These are phyloP conservation scores for Gallinago jamesoni DNA, from an alignment of 2,113 vertebrate species.

Conservation along the genomic window DNA sequence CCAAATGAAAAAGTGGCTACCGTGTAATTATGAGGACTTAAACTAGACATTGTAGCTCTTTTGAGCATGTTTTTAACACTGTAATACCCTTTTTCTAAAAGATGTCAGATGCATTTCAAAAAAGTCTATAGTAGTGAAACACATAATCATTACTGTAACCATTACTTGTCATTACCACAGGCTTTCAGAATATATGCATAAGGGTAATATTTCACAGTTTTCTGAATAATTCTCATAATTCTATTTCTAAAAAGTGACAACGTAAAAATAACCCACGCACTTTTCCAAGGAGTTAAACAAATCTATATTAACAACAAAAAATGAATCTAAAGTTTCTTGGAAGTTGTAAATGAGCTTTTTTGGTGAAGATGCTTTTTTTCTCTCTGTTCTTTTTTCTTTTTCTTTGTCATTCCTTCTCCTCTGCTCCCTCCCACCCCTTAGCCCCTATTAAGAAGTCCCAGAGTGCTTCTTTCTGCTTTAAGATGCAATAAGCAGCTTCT, in stretches of 20 bases:
- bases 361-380: background rate
- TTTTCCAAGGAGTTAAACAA: background rate
- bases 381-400: background rate
- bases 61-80: background rate
- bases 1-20: background rate
- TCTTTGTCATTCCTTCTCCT: background rate
- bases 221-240: background rate
- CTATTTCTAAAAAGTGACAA: background rate
- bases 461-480: background rate
- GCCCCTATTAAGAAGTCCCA: too few species aligned
- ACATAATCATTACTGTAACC: accelerated
- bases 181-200: background rate
- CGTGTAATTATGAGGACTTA: background rate
- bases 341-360: background rate
- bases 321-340: background rate
- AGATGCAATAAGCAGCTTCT: background rate
- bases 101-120: background rate
- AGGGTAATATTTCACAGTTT: background rate
- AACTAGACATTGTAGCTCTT: background rate
- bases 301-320: background rate
- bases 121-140: background rate
- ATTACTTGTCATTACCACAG: background rate
- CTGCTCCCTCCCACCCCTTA: accelerated
- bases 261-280: background rate
- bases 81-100: background rate